Conservation (phyloP, 2,797 vertebrate genomes). For the Gallinago stenura region DNA sequence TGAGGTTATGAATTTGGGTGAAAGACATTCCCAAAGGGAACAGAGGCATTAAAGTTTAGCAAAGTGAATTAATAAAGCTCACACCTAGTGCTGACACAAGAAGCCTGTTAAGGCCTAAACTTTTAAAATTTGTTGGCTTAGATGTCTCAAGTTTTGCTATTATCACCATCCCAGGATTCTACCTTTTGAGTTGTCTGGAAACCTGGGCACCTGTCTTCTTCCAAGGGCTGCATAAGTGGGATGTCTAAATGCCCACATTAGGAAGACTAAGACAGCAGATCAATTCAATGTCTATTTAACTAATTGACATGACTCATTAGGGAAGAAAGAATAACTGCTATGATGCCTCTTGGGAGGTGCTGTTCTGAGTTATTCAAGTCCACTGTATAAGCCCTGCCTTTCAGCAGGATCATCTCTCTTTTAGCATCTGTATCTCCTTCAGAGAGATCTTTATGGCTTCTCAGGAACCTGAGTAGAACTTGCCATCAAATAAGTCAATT, state of each 20-base stretch:
- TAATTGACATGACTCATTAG: not conserved
- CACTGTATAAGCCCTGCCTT: not conserved
- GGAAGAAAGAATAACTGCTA: not conserved
- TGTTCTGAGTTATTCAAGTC: not conserved
- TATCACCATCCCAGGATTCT: not conserved
- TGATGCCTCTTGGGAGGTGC: not conserved
- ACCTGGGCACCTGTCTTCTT: not conserved
- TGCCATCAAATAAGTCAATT: not conserved
- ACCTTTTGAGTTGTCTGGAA: not conserved
- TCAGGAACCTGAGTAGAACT: not conserved
- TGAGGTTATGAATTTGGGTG: not conserved
- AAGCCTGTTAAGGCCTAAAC: not conserved
- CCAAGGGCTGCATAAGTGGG: not conserved
- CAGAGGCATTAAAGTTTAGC: not conserved
- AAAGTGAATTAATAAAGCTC: not conserved
- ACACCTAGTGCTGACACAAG: not conserved
- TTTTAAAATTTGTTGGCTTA: not conserved
- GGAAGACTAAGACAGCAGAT: not conserved
- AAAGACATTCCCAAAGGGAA: not conserved
- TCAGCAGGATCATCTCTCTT: not conserved
- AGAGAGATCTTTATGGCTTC: not conserved
- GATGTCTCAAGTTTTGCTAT: not conserved
- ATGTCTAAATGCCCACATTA: not conserved
- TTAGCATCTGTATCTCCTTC: not conserved
- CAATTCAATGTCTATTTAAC: not conserved